phyloP scores from a whole-genome alignment of 1,140 invertebrate species.

The Lucilia cuprina region DNA sequence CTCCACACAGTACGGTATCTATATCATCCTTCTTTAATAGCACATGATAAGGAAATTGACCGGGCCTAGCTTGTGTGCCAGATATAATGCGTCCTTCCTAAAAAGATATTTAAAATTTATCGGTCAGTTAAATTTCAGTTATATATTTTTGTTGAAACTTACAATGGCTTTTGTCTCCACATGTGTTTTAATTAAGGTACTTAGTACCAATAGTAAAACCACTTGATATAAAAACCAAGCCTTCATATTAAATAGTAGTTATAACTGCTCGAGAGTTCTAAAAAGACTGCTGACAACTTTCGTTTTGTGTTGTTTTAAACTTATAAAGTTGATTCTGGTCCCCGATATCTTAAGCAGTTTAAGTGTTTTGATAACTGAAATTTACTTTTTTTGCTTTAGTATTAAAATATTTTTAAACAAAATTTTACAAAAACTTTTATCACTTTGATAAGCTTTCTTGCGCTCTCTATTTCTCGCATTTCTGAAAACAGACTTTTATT shows the following conservation, averaged over 20 bases:
- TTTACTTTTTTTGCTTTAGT: neutral
- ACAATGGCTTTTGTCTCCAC: neutral
- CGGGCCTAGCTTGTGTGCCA: conserved; percentile 41
- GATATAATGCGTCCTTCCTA: conserved; percentile 52
- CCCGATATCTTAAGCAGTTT: neutral
- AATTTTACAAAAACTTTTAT: neutral
- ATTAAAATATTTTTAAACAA: neutral
- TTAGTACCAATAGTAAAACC: neutral
- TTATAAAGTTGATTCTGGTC: neutral
- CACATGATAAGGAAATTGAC: conserved; percentile 59
- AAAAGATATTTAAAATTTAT: no score
- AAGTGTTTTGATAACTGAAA: neutral
- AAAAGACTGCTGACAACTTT: neutral
- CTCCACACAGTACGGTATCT: conserved; percentile 65
- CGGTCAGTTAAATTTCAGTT: neutral
- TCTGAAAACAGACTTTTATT: neutral
- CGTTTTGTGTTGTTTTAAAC: neutral
- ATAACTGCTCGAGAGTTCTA: neutral
- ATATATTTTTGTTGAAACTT: neutral
- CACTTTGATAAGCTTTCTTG: neutral
- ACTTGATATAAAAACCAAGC: neutral
- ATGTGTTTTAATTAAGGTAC: neutral
- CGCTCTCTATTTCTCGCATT: no score
- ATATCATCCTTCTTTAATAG: conserved; percentile 51
- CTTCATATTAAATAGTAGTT: neutral